Percentiles rank a stretch among this genome's conserved stretches.
phyloP scores from a whole-genome alignment of 2,888 invertebrate species.

The Drosophila anomalata region DNA sequence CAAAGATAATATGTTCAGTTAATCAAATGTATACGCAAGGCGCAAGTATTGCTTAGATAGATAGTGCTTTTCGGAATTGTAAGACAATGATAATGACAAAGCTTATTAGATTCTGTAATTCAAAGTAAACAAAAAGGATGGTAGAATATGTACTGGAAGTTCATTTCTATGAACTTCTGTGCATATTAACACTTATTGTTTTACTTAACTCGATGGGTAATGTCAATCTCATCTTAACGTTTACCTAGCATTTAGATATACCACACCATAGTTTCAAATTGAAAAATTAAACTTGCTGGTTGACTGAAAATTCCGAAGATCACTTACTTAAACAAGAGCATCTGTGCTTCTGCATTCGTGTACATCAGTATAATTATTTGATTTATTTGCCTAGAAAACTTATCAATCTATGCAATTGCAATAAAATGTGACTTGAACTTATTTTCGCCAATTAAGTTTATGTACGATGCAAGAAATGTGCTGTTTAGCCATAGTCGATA shows the following conservation, averaged over 20 bases:
- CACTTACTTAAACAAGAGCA: neutral
- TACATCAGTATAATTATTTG: conserved; percentile 14
- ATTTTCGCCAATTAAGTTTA: conserved; percentile 76
- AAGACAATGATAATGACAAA: conserved; percentile 3
- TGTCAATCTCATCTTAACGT: neutral
- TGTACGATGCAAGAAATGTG: conserved; percentile 64
- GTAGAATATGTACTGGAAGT: neutral
- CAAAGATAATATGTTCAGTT: conserved; percentile 41
- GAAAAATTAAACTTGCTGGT: neutral
- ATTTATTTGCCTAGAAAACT: conserved; percentile 57
- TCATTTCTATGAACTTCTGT: too few relatives aligned
- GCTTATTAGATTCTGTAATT: neutral
- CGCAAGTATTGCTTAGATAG: conserved; percentile 1
- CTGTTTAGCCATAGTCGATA: conserved; percentile 77
- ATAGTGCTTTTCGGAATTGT: conserved; percentile 14
- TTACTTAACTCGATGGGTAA: neutral
- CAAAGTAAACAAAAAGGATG: neutral
- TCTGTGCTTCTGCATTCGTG: neutral
- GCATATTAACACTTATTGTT: neutral
- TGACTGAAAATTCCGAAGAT: conserved; percentile 6
- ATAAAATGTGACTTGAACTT: conserved; percentile 63
- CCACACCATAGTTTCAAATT: neutral
- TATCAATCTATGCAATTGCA: conserved; percentile 65
- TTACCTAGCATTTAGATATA: neutral
- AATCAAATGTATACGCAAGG: conserved; percentile 14